phyloP scores from a whole-genome alignment of 2,113 vertebrate species.

The Anarhynchus alexandrinus region DNA sequence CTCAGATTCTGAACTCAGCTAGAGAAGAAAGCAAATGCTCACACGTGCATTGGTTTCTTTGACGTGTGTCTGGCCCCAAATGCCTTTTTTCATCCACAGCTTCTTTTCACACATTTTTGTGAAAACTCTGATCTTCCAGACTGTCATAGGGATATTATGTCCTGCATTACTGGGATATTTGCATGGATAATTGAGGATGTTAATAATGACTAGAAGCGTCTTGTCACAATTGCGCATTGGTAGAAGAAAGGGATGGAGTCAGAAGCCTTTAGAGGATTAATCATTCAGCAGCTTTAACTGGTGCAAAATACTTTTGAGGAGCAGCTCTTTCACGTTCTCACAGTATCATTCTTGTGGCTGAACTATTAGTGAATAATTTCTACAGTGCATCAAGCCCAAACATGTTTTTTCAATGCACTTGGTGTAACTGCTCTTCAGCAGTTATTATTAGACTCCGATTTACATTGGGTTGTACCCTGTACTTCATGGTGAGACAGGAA shows the following conservation, averaged over 20 bases:
- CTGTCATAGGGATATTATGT: neutral
- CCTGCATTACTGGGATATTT: neutral
- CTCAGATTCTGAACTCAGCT: neutral
- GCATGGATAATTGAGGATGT: neutral
- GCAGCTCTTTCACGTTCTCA: neutral
- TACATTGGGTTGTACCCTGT: neutral
- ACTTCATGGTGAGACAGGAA: neutral
- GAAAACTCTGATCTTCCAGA: neutral
- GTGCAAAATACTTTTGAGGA: neutral
- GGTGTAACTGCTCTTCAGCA: neutral
- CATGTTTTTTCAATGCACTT: neutral
- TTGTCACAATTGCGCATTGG: neutral
- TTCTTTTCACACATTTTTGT: conserved; percentile 2
- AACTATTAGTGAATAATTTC: neutral
- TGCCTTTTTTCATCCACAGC: neutral
- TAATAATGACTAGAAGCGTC: neutral
- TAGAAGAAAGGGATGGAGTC: neutral
- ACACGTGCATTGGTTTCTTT: neutral
- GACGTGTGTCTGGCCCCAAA: neutral
- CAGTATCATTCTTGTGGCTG: neutral
- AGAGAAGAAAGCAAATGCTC: neutral
- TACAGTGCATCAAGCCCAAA: neutral
- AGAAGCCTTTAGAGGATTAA: conserved; percentile 22
- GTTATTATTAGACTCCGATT: neutral
- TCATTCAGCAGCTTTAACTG: conserved; percentile 11